Conservation (phyloP, 2,888 invertebrate species). For the Buathra laborator region DNA sequence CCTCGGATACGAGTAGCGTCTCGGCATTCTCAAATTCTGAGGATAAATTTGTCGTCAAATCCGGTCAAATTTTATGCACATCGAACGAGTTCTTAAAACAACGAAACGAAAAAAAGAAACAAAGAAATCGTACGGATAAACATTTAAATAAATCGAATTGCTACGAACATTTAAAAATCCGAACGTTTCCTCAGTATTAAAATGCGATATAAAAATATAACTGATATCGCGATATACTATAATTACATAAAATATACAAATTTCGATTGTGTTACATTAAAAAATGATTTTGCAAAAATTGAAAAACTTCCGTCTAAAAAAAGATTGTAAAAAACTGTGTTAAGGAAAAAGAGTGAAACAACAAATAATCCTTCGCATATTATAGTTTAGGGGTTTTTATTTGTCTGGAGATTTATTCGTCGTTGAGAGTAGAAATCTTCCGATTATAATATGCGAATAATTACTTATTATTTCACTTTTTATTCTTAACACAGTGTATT, state of each 20-base stretch:
- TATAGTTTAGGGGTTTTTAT: no score
- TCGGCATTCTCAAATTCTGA: conserved; percentile 99
- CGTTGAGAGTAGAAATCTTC: no score
- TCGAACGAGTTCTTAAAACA: not conserved
- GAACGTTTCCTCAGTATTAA: conserved; percentile 4
- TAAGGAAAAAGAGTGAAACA: not conserved
- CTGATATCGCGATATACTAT: conserved; percentile 65
- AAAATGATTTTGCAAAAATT: not conserved
- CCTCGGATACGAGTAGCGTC: conserved; percentile 97
- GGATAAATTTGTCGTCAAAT: conserved; percentile 51
- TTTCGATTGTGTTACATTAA: not conserved
- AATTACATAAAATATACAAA: conserved; percentile 12
- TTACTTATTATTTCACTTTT: no score
- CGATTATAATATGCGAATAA: no score
- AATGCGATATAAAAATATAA: conserved; percentile 14
- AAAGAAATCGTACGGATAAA: not conserved
- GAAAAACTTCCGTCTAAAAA: no score
- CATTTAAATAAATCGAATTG: not conserved
- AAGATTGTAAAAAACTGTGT: no score
- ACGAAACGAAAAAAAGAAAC: conserved; percentile 13
- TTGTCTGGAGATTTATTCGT: no score
- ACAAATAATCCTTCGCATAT: not conserved
- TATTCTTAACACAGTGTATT: no score
- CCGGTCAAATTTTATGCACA: not conserved
- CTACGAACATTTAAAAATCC: not conserved